Conservation (phyloP, 2,797 vertebrate species). For the Bucorvus abyssinicus region DNA sequence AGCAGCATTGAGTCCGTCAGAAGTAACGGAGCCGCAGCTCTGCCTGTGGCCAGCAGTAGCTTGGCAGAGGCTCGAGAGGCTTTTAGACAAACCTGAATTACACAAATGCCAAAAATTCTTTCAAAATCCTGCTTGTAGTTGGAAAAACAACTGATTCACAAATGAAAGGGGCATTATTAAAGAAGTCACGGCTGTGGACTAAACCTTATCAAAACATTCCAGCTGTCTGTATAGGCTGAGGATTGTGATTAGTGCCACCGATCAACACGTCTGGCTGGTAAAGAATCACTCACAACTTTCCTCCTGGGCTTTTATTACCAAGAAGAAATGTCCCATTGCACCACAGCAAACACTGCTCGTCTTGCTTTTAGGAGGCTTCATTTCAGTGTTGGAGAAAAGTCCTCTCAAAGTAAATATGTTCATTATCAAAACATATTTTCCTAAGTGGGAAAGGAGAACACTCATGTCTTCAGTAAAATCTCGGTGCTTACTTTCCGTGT, state of each 20-base stretch:
- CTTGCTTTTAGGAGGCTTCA: not conserved
- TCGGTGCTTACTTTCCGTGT: not conserved
- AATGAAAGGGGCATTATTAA: slow-evolving; percentile 47
- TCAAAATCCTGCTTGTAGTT: slow-evolving; percentile 4
- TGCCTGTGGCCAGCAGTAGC: not conserved
- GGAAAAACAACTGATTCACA: slow-evolving; percentile 27
- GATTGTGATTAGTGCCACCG: not conserved
- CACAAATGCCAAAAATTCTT: slow-evolving; percentile 63
- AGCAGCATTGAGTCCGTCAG: not conserved
- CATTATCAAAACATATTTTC: not conserved
- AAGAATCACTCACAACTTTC: not conserved
- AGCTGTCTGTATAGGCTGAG: not conserved
- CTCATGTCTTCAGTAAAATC: not conserved
- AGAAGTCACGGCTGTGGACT: not conserved
- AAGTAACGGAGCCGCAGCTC: not conserved
- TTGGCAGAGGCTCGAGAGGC: slow-evolving; percentile 13
- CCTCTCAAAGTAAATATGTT: not conserved
- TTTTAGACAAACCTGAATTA: slow-evolving; percentile 45
- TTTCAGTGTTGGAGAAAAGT: not conserved
- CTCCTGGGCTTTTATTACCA: not conserved
- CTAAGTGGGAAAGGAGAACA: not conserved
- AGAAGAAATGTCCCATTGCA: not conserved
- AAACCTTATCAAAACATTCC: not conserved
- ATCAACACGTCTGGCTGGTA: not conserved
- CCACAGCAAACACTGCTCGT: not conserved